Evolutionary conservation across 37 sponge, comb jelly and placozoan genomes (phyloP).

Genomic region (Mnemiopsis leidyi): DNA sequence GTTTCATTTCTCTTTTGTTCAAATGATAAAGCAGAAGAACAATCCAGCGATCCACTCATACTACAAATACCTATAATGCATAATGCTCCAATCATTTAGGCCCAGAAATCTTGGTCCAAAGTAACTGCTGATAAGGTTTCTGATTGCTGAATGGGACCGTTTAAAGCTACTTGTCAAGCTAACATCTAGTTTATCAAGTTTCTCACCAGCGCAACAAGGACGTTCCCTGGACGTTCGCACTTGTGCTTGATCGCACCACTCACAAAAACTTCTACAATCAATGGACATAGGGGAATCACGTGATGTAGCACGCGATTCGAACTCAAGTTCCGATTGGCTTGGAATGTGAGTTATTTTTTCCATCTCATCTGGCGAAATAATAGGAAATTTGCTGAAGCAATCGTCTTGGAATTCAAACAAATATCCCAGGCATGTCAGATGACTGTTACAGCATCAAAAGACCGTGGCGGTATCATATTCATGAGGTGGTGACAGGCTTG

Average conservation of each 20-base stretch:
- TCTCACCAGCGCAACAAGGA: not conserved
- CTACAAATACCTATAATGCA: no score
- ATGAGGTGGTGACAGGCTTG: not conserved
- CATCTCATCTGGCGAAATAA: not conserved
- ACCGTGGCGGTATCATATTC: not conserved
- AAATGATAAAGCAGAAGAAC: no score
- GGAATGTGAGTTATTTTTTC: not conserved
- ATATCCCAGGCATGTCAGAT: not conserved
- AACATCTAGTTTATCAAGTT: not conserved
- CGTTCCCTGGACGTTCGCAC: not conserved
- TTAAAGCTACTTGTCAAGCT: not conserved
- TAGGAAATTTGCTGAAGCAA: not conserved
- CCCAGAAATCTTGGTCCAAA: no score
- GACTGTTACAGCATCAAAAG: not conserved
- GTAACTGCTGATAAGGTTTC: not conserved
- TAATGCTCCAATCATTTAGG: no score
- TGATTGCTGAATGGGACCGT: not conserved
- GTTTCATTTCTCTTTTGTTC: no score
- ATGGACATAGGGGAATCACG: not conserved
- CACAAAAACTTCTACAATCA: not conserved
- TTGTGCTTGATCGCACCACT: not conserved
- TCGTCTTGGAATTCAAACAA: not conserved
- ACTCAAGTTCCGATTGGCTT: not conserved
- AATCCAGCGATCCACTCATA: no score
- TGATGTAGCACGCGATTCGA: not conserved